Evolutionary conservation across 2,113 vertebrate species (phyloP).

Genomic region (Motacilla tschutschensis): DNA sequence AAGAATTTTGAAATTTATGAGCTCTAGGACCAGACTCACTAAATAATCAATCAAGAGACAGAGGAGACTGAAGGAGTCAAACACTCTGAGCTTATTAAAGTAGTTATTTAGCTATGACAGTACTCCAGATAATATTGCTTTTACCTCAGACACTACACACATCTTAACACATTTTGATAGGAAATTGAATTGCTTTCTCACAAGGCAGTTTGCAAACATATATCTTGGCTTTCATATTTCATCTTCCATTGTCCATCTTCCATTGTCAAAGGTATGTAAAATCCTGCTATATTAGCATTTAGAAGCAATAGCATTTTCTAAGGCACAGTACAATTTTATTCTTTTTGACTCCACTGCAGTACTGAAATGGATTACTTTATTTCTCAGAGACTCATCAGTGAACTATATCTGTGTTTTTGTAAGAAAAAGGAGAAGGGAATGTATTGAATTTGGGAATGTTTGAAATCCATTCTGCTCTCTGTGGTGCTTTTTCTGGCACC

Average conservation of each 20-base stretch:
- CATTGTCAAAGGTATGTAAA: neutral
- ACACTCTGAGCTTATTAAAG: neutral
- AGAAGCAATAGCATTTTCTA: neutral
- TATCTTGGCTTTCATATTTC: neutral
- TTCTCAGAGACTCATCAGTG: neutral
- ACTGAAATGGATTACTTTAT: neutral
- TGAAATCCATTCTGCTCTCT: neutral
- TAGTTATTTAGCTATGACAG: neutral
- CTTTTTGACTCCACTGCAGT: neutral
- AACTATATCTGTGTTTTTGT: neutral
- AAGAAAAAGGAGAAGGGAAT: neutral
- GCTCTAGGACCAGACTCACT: neutral
- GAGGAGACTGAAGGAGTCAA: neutral
- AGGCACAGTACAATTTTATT: neutral
- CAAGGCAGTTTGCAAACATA: neutral
- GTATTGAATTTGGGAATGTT: neutral
- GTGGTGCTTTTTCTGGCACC: neutral
- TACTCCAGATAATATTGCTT: neutral
- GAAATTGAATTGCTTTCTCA: neutral
- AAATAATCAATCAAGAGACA: neutral
- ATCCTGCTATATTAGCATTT: neutral
- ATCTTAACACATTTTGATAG: neutral
- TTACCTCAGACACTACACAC: neutral
- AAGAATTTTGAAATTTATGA: slow-evolving; percentile 34
- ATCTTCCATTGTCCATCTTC: neutral